Percentiles rank a stretch among this genome's conserved stretches.
Evolutionary conservation across 2,113 vertebrate species (phyloP).

Genomic region (Onychostoma macrolepis): DNA sequence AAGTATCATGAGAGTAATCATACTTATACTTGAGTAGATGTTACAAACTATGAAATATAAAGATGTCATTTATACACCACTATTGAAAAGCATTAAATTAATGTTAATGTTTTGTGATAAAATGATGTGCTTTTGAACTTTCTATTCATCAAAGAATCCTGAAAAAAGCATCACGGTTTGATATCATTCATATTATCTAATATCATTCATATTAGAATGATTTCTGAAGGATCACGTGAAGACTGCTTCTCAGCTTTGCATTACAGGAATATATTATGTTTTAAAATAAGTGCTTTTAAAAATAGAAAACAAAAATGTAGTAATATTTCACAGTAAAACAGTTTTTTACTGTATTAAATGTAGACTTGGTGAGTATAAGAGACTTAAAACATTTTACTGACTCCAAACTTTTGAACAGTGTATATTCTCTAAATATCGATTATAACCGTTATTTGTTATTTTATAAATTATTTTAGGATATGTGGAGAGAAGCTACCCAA

Average conservation of each 20-base stretch:
- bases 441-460: not conserved
- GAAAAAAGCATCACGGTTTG: not conserved
- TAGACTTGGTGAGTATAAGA: not conserved
- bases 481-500: conserved; percentile 75
- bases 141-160: not conserved
- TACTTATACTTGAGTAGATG: not conserved
- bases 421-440: too few species aligned
- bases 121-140: not conserved
- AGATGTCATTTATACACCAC: not conserved
- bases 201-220: not conserved
- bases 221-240: not conserved
- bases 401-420: not conserved
- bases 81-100: not conserved
- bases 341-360: not conserved
- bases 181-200: too few species aligned
- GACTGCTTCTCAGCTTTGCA: not conserved
- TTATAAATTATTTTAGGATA: conserved; percentile 71
- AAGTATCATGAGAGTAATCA: not conserved
- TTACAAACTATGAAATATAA: not conserved
- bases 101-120: not conserved
- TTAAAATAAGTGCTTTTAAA: not conserved
- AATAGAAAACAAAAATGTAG: not conserved
- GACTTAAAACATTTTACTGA: not conserved
- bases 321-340: not conserved
- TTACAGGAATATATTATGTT: not conserved